Evolutionary conservation across 2,113 vertebrate genomes (phyloP).

Genomic region (Eonycteris spelaea): DNA sequence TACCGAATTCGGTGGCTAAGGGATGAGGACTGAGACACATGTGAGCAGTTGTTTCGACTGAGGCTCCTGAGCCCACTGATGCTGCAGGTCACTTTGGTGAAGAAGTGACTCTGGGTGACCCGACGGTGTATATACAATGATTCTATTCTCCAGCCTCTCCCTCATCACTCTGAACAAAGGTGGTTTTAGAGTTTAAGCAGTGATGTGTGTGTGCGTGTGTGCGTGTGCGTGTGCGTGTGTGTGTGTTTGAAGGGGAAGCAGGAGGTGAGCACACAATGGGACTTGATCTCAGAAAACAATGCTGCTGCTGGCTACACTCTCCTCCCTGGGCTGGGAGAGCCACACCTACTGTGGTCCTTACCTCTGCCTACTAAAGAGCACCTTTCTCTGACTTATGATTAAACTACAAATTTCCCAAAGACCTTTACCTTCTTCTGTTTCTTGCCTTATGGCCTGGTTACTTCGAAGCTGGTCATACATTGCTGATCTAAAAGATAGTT

Average conservation of each 20-base stretch:
- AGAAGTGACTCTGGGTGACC: neutral
- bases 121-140: neutral
- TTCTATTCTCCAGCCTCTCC: neutral
- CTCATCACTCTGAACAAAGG: neutral
- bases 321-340: neutral
- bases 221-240: neutral
- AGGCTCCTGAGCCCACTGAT: neutral
- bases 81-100: neutral
- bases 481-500: neutral
- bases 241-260: no score
- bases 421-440: neutral
- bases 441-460: neutral
- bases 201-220: neutral
- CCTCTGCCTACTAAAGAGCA: neutral
- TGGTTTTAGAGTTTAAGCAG: neutral
- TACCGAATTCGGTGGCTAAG: neutral
- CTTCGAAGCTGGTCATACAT: neutral
- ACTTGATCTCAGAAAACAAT: neutral
- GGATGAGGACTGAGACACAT: rapidly evolving
- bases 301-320: neutral
- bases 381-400: neutral
- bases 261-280: neutral
- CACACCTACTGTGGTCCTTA: no score
- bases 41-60: rapidly evolving
- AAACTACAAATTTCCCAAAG: neutral